Percentiles rank a stretch among this genome's conserved stretches.
Evolutionary conservation across 2,113 vertebrate species (phyloP).

Genomic region (Lycocorax pyrrhopterus): DNA sequence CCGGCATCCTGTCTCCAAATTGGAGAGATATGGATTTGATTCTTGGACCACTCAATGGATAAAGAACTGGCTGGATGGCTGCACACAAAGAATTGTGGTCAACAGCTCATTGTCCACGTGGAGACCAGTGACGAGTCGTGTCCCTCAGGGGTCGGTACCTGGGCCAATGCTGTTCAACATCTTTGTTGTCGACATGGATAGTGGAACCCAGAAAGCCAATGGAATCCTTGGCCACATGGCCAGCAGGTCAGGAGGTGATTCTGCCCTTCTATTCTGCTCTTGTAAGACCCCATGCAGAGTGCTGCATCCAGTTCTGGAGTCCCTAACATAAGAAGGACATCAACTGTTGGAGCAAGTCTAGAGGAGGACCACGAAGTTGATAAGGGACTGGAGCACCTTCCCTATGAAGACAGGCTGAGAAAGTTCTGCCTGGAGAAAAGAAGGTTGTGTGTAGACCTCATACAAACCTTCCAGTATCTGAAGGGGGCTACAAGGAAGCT

Average conservation of each 20-base stretch:
- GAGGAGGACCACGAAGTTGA: background rate
- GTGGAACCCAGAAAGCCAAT: background rate
- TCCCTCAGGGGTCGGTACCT: background rate
- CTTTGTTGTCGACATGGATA: background rate
- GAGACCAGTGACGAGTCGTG: too few relatives aligned
- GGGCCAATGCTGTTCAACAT: background rate
- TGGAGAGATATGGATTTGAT: background rate
- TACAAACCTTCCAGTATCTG: background rate
- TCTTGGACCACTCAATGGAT: background rate
- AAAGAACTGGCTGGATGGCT: background rate
- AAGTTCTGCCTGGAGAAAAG: background rate
- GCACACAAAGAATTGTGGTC: background rate
- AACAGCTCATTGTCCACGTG: rapidly evolving
- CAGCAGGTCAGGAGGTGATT: background rate
- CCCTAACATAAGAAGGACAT: background rate
- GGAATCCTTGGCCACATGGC: background rate
- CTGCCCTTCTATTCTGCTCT: background rate
- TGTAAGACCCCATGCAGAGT: background rate
- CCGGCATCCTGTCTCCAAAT: background rate
- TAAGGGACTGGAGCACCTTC: background rate
- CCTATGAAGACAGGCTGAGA: background rate
- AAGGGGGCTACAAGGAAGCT: background rate
- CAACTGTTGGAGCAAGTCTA: background rate
- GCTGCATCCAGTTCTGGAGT: background rate
- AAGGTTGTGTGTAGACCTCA: background rate